Base-by-base conservation (phyloP, 2,113 vertebrate species). In the Piaya cayana region DNA sequence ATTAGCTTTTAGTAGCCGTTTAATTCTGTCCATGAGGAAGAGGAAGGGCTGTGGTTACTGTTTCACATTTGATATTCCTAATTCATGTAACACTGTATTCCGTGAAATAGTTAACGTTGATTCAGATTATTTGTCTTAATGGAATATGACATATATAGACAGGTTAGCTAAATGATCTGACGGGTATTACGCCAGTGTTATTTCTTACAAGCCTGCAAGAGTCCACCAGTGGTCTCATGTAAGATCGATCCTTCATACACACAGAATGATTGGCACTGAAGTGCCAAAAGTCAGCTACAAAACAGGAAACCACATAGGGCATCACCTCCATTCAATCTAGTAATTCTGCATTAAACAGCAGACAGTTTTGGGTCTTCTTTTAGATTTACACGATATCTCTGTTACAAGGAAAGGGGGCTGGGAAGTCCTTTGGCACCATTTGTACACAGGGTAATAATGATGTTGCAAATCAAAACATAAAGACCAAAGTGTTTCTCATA, bases 131-230 rank as follows among this genome's bases (percentile, higher is more conserved):
- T 62, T 86, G 53, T 64, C 65, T 42, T 67, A 79, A 81, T 15
- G 97, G 93, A 98, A 93, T 67, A 96, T 72, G 97, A 97, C 97
- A 97, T 95, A 90, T 15, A 90, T 50, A 95, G 32, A 74, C 10
- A 76, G 83, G 91, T 96, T 90, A 90, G 59, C 56, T 96, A 96
- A 97, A 97, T 98, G 97, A 98, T 96, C 97, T 94, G 97, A 96
- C 17, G 36, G 70, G 93, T 94, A 96, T 85, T 88, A 90, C 91
- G 87, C 74, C 37, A 23, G 95, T 69, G 70, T 64, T 68, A 56
- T 92, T 92, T 79, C 86, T 55, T 6, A 26, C 27, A 63, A 55
- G 45, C 32, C 87, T 84, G 60, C 67, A 93, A 70, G 64, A 85
- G 30, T 75, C 59, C 82, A 39, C 27, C 88, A 92, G 63, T 36